These are phyloP conservation scores for Characodon lateralis DNA, from an alignment of 2,797 vertebrate genomes.

Conservation along the genomic window DNA sequence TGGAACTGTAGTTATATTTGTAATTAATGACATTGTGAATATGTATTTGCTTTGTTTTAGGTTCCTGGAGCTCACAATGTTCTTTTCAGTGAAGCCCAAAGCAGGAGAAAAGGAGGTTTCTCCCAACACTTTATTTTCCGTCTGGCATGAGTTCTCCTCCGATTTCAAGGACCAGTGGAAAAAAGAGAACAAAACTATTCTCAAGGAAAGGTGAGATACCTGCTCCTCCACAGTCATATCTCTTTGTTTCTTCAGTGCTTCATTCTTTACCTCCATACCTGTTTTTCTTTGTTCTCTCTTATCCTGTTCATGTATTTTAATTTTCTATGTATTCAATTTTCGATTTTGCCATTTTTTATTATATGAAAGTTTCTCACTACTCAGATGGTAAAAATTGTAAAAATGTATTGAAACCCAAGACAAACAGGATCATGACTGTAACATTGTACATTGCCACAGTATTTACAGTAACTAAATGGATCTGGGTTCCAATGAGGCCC, in stretches of 20 bases:
- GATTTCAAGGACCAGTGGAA: slow-evolving; percentile 98
- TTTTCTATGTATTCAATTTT: background rate
- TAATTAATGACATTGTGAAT: background rate
- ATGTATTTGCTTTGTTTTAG: slow-evolving; percentile 53
- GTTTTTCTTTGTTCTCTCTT: background rate
- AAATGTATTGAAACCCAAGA: background rate
- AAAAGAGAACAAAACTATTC: slow-evolving; percentile 93
- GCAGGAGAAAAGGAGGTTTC: slow-evolving; percentile 95
- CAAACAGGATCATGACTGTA: background rate
- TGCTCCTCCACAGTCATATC: background rate
- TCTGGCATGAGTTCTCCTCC: slow-evolving; percentile 97
- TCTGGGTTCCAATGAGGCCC: no score
- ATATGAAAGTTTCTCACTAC: background rate
- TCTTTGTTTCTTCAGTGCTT: background rate
- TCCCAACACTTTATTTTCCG: slow-evolving; percentile 89
- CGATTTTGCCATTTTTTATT: background rate
- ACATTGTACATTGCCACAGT: no score
- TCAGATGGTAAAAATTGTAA: background rate
- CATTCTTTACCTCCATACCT: background rate
- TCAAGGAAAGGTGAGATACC: slow-evolving; percentile 88
- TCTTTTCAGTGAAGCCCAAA: slow-evolving; percentile 94
- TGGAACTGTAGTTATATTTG: background rate
- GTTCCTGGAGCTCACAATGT: slow-evolving; percentile 90
- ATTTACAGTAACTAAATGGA: no score
- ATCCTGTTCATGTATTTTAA: background rate